Evolutionary conservation across 2,113 vertebrate species (phyloP), one percentile per base, ranked within the genome.

Genomic region (Perccottus glenii): DNA sequence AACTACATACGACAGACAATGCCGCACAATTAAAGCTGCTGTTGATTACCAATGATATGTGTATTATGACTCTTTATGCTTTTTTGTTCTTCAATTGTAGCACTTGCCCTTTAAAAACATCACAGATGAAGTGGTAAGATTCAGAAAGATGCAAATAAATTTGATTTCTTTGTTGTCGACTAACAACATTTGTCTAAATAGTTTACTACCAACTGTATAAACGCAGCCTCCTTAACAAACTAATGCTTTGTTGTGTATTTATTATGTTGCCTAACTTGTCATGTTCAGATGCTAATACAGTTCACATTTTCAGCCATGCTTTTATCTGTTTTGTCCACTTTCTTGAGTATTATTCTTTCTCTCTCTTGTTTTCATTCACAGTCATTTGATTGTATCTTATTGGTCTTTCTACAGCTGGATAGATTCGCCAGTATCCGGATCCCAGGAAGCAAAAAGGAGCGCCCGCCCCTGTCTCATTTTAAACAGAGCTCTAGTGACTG

Each of bases 101-200:
- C 94, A 94, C 59, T 92, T 97, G 91, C 94, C 93, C 87, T 97
- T 99, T 92, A 97, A 84, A 94, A 97, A 92, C 80, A 85, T 99
- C 92, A 98, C 96, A 42, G 96, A 98, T 91, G 96, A 98, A 89
- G 90, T 98, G 96, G 97, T 98, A 98, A 98, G 96, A 88, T 59
- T 59, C 47, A 40, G 9, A 58, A 11, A 58, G 68, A 50, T 56
- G 11, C 5, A n/a, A 1, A 48, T 5, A 4, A 47, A 40, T 35
- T 12, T 69, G 15, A 60, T 61, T 5, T 68, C 60, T 62, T 49
- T n/a, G 10, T 70, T 73, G 4, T 67, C 7, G 46, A 68, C 64
- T 84, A 76, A 80, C 69, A n/a, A 48, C 7, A 47, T 42, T 10
- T 53, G 36, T 52, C 40, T 65, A 53, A 62, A 40, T 6, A 3